Percentiles rank a stretch among this genome's conserved stretches.
These are phyloP conservation scores for Uropetala carovei DNA, from an alignment of 2,888 invertebrate species.

Conservation along the genomic window DNA sequence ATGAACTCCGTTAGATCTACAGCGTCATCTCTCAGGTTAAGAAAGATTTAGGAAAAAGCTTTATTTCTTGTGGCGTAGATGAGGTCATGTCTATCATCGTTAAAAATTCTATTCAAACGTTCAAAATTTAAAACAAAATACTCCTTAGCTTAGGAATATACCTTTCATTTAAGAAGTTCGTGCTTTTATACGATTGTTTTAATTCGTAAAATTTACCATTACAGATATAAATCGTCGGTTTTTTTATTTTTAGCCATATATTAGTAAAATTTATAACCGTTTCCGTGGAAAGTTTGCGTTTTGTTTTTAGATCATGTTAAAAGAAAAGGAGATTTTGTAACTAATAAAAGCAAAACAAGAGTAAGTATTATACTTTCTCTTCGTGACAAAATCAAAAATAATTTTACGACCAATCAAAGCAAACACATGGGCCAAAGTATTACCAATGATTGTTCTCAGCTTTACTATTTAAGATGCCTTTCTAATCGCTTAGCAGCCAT, in stretches of 20 bases:
- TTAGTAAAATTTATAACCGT: not conserved
- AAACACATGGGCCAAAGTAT: not conserved
- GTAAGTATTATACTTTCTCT: not conserved
- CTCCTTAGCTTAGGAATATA: too few species aligned
- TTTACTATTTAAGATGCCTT: too few species aligned
- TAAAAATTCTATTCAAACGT: not conserved
- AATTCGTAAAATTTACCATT: not conserved
- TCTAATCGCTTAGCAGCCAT: too few species aligned
- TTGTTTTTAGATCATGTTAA: not conserved
- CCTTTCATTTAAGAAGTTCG: too few species aligned
- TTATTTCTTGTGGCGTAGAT: not conserved
- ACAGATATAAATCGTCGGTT: not conserved
- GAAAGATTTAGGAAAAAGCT: slow-evolving; percentile 9
- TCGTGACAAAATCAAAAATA: not conserved
- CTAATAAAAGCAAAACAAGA: not conserved
- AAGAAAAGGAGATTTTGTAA: not conserved
- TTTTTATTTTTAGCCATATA: not conserved
- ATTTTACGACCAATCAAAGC: not conserved
- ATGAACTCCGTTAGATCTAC: not conserved
- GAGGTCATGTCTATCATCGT: not conserved
- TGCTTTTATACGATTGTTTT: not conserved
- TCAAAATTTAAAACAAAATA: too few species aligned
- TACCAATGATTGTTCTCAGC: too few species aligned
- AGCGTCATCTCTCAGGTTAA: not conserved
- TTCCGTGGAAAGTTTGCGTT: not conserved